Evolutionary conservation across 2,888 invertebrate genomes (phyloP).

Genomic region (Melieria omissa): DNA sequence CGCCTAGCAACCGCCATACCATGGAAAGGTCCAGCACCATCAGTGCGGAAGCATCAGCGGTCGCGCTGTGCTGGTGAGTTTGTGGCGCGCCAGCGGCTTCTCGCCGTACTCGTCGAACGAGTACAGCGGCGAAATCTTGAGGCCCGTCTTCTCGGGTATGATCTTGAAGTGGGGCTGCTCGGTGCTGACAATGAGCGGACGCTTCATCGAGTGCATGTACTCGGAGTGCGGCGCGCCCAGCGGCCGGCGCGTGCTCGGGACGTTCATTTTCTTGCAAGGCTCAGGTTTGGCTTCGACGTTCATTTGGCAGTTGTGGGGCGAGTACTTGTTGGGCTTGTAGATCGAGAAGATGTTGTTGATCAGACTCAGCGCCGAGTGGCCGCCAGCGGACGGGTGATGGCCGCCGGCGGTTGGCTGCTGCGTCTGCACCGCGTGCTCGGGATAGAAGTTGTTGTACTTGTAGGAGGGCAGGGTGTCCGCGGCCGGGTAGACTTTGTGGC

Average conservation of each 20-base stretch:
- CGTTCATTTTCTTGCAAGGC: conserved; percentile 67
- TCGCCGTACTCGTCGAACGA: conserved; percentile 61
- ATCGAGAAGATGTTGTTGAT: conserved; percentile 67
- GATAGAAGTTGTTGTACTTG: conserved; percentile 66
- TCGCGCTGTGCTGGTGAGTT: conserved; percentile 65
- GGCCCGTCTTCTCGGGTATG: conserved; percentile 70
- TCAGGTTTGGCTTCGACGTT: conserved; percentile 64
- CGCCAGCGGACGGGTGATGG: conserved; percentile 59
- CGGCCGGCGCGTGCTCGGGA: conserved; percentile 64
- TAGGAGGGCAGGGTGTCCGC: conserved; percentile 62
- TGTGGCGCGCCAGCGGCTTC: conserved; percentile 58
- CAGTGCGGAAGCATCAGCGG: conserved; percentile 66
- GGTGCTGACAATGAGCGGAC: conserved; percentile 70
- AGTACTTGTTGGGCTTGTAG: conserved; percentile 67
- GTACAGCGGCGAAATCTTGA: conserved; percentile 69
- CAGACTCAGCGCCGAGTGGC: conserved; percentile 64
- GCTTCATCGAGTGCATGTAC: conserved; percentile 68
- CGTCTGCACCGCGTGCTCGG: conserved; percentile 60
- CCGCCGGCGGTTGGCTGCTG: conserved; percentile 58
- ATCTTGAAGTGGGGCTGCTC: conserved; percentile 68
- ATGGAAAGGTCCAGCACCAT: conserved; percentile 68
- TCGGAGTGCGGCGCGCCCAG: conserved; percentile 61
- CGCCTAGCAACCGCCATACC: conserved; percentile 64
- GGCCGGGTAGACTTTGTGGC: conserved; percentile 63
- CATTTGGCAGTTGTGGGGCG: conserved; percentile 66